Evolutionary conservation across 2,888 invertebrate genomes (phyloP).

Genomic region (Troides oblongomaculatus): DNA sequence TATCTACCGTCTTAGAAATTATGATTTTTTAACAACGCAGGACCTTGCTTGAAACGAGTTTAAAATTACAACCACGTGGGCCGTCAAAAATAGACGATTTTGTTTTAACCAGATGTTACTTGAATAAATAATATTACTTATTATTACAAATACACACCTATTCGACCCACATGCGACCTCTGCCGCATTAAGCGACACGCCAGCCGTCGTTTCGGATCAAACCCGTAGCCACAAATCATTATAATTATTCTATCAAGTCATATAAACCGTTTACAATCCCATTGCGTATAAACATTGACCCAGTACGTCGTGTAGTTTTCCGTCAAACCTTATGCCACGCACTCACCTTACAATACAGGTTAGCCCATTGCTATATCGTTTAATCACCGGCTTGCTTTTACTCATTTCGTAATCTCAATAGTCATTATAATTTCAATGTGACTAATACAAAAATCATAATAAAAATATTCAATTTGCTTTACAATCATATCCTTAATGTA

Average conservation of each 20-base stretch:
- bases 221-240: slow-evolving; percentile 20
- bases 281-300: slow-evolving; percentile 38
- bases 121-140: slow-evolving; percentile 7
- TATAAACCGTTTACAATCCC: slow-evolving; percentile 22
- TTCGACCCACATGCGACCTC: slow-evolving; percentile 22
- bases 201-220: slow-evolving; percentile 5
- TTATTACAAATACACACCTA: slow-evolving; percentile 18
- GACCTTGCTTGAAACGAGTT: neutral
- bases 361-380: slow-evolving; percentile 29
- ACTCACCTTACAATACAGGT: slow-evolving; percentile 33
- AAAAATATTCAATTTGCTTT: neutral
- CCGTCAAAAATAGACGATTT: slow-evolving; percentile 5
- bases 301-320: slow-evolving; percentile 34
- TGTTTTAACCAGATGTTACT: slow-evolving; percentile 11
- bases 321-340: slow-evolving; percentile 34
- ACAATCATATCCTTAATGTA: neutral
- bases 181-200: slow-evolving; percentile 5
- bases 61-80: slow-evolving; percentile 12
- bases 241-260: slow-evolving; percentile 31
- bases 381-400: slow-evolving; percentile 6
- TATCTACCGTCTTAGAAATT: neutral
- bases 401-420: neutral
- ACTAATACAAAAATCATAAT: neutral
- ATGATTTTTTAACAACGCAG: neutral
- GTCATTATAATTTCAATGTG: neutral